Percentiles rank a stretch among this genome's conserved stretches.
These are phyloP conservation scores for Gobiocypris rarus DNA, from an alignment of 2,113 vertebrate genomes.

Conservation along the genomic window DNA sequence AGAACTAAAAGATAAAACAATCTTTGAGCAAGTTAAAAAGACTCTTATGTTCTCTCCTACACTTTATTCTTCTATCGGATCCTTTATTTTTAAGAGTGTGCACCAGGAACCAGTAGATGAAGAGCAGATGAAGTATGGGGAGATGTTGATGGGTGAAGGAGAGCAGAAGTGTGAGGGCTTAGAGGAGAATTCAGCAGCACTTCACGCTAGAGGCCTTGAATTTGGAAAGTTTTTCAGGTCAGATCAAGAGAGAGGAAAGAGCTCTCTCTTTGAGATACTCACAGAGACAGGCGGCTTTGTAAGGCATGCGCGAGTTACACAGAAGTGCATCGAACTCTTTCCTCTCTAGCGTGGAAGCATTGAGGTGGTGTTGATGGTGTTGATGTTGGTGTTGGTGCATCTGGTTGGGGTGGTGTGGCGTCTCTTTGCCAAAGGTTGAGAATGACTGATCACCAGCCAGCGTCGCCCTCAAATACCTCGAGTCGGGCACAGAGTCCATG, in stretches of 20 bases:
- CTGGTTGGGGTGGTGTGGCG: constrained; percentile 73
- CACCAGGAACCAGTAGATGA: not conserved
- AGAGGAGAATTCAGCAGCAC: constrained; percentile 58
- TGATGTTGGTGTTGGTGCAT: constrained; percentile 75
- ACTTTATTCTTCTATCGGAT: not conserved
- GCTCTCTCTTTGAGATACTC: constrained; percentile 78
- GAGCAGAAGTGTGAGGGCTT: constrained; percentile 45
- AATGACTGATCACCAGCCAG: constrained; percentile 90
- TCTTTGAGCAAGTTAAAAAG: not conserved
- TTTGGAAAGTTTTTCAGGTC: constrained; percentile 50
- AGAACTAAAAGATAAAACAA: not conserved
- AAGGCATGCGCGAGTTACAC: constrained; percentile 90
- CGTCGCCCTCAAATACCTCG: constrained; percentile 93
- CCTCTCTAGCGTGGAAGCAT: constrained; percentile 85
- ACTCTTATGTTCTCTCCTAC: not conserved
- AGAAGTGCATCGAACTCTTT: constrained; percentile 94
- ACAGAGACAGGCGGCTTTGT: constrained; percentile 95
- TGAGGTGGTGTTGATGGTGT: constrained; percentile 60
- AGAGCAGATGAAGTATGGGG: constrained; percentile 16
- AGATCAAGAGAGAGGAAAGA: constrained; percentile 40
- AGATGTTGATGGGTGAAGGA: constrained; percentile 25
- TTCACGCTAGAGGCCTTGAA: constrained; percentile 57
- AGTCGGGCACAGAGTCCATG: constrained; percentile 98
- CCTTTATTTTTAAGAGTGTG: constrained; percentile 36
- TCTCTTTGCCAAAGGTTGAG: constrained; percentile 97